Base-by-base conservation (phyloP, 2,113 vertebrate species). In the Pollachius pollachius region DNA sequence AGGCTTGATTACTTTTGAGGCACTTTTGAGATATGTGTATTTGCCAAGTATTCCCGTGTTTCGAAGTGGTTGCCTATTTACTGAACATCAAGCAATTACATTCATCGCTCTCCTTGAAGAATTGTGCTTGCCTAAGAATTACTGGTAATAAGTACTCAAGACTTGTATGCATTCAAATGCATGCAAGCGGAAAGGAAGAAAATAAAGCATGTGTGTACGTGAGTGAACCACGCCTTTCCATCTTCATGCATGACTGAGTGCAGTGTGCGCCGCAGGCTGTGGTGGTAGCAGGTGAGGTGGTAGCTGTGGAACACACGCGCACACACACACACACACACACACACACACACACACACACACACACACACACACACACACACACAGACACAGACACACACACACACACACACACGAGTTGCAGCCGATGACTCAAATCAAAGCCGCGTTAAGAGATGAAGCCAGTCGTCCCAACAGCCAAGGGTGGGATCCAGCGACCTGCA, bases 221-320 rank as follows among this genome's bases (percentile, higher is more conserved):
- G 77, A 54, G 61, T 64, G 61, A 56, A n/a, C 58, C 72, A 58
- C 64, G 64, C n/a, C 57, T 77, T 61, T 48, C 72, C 78, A 75
- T 85, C 56, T 84, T 79, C 79, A 83, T 72, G 80, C 75, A 90
- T 75, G 86, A 86, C 84, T 83, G 80, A 66, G 70, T 83, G 64
- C 60, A 13, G 69, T 81, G 73, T 73, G 66, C 68, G 73, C 73
- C 85, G 76, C 74, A 80, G 84, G 81, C 77, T 73, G 69, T 85
- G 77, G 68, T 85, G 83, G 83, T 88, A 85, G 78, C 88, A 90
- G 89, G 87, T 91, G 89, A 91, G 81, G 76, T 84, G 81, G 82
- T 74, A 60, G 16, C 18, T 30, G 8, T 13, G 9, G 70, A 65
- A 79, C 71, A 81, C 67, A 80, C 60, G 71, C 60, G 3, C 60